A percentile compares a stretch with the other conserved stretches of the same genome.
phyloP scores from a whole-genome alignment of 30 jellyfish, hydroid and myxozoan species.

The Hydractinia echinata region DNA sequence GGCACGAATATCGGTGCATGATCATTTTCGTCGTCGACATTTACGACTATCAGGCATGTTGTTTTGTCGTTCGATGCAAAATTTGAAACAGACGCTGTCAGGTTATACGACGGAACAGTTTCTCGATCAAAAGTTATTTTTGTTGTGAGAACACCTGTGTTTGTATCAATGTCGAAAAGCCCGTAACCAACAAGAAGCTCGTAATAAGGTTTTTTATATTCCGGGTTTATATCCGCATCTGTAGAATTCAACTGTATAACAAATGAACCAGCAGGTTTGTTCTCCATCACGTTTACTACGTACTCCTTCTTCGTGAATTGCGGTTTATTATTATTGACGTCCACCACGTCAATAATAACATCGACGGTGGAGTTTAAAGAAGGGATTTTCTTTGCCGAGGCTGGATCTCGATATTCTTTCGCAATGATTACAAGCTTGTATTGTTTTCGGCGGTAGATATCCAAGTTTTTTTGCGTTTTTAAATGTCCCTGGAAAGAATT shows the following conservation, averaged over 20 bases:
- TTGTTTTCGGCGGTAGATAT: conserved; percentile 40
- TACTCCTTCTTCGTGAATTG: conserved; percentile 46
- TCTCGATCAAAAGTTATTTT: conserved; percentile 70
- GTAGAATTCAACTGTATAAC: conserved; percentile 58
- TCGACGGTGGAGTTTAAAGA: conserved; percentile 40
- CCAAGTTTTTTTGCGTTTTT: conserved; percentile 35
- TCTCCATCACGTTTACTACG: conserved; percentile 60
- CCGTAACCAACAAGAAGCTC: conserved; percentile 35
- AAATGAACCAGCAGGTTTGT: conserved; percentile 50
- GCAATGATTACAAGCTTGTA: conserved; percentile 44
- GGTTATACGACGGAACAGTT: conserved; percentile 43
- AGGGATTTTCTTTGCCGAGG: conserved; percentile 53
- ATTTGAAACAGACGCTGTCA: conserved; percentile 66
- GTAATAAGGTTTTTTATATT: conserved; percentile 42
- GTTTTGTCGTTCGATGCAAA: conserved; percentile 62
- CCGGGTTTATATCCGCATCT: conserved; percentile 70
- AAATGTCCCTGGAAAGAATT: conserved; percentile 68
- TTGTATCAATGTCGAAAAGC: conserved; percentile 52
- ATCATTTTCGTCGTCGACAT: conserved; percentile 82
- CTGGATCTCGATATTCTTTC: conserved; percentile 28
- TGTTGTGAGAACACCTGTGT: conserved; percentile 73
- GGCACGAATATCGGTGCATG: conserved; percentile 75
- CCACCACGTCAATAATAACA: conserved; percentile 52
- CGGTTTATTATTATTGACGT: conserved; percentile 82
- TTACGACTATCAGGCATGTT: conserved; percentile 59